phyloP scores from a whole-genome alignment of 2,797 vertebrate genomes.

The Bufotes viridis region DNA sequence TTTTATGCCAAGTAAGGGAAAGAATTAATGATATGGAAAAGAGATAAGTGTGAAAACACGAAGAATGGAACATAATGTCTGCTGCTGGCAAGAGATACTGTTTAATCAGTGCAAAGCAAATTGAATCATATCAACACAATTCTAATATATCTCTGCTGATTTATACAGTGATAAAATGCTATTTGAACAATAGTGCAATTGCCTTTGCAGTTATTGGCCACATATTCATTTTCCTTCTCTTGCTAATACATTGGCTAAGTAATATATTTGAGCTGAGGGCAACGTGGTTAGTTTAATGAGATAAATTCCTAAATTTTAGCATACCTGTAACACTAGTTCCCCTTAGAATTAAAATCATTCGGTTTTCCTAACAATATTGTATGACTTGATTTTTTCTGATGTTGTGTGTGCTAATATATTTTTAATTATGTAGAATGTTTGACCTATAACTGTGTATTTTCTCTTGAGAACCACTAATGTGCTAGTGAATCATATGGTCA shows the following conservation, averaged over 20 bases:
- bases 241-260: conserved; percentile 8
- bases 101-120: conserved; percentile 46
- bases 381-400: conserved; percentile 3
- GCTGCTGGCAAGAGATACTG: conserved; percentile 10
- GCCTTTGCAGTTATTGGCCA: not conserved
- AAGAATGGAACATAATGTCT: conserved; percentile 48
- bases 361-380: not conserved
- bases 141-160: conserved; percentile 29
- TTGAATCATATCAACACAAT: conserved; percentile 27
- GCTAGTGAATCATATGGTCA: conserved; percentile 9
- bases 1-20: conserved; percentile 56
- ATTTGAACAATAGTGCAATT: conserved; percentile 15
- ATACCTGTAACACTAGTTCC: not conserved
- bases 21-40: conserved; percentile 61
- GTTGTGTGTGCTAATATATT: conserved; percentile 26
- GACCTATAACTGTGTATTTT: conserved; percentile 34
- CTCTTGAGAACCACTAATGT: not conserved
- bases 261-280: conserved; percentile 6
- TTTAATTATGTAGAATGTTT: conserved; percentile 39
- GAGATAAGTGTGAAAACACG: conserved; percentile 50
- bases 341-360: not conserved
- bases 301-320: not conserved
- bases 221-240: not conserved
- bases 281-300: not conserved
- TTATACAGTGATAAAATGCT: conserved; percentile 16